Base-by-base conservation (phyloP, 1,140 invertebrate genomes). In the Mesaphorura yosii region DNA sequence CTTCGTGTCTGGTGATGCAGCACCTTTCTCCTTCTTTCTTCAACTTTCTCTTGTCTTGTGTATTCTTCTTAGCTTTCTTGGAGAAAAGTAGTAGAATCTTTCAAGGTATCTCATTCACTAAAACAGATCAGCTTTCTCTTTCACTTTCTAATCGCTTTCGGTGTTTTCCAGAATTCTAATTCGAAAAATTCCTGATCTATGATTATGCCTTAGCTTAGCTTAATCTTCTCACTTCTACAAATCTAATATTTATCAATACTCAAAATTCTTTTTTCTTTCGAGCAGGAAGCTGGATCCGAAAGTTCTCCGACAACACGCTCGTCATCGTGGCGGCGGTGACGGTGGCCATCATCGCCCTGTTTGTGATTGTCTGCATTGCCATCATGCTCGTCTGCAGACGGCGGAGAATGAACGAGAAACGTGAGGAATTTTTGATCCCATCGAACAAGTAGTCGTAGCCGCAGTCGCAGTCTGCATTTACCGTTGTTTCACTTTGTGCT, bases 361-460 rank as follows among this genome's bases (percentile, higher is more conserved):
- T 87, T 41, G 76, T 88, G 42, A 78, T 89, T 51, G 79, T 88
- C 53, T 86, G 84, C 69, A 78, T 86, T 65, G 79, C 85, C 59
- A 84, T 90, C 64, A 83, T 85, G 64, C 77, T 86, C 64, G 77
- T 61, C 14, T 63, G 61, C 37, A 54, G 61, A 19, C 47, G 54
- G 23, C 28, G 49, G 34, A 29, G 61, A 41, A 63, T 59, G 53
- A 55, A 50, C 34, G 61, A 63, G 42, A 63, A 63, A 63, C 59
- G 61, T 63, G 54, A 63, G 61, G 49, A 56, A 55, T 59, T 59
- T 56, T 52, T 38, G 12, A 12, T n/a, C n/a, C n/a, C n/a, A n/a
- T n/a, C n/a, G n/a, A n/a, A n/a, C n/a, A n/a, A n/a, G n/a, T n/a
- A n/a, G n/a, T n/a, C n/a, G n/a, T n/a, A n/a, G n/a, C n/a, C n/a